phyloP scores from a whole-genome alignment of 1,140 invertebrate genomes.

The Harpegnathos saltator region DNA sequence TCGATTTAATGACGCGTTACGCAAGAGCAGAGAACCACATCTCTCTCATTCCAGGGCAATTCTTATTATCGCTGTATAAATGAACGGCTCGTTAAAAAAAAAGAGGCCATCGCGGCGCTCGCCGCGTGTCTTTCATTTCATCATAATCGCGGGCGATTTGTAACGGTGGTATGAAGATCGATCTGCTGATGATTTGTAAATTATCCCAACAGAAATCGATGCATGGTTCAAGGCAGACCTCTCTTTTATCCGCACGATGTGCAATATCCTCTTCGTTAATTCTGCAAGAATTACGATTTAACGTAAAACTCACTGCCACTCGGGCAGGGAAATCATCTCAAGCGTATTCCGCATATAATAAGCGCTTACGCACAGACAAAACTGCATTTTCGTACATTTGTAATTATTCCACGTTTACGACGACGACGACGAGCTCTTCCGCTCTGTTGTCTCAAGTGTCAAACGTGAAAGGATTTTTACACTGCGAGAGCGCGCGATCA shows the following conservation, averaged over 20 bases:
- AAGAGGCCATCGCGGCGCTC: slow-evolving; percentile 35
- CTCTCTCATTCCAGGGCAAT: slow-evolving; percentile 63
- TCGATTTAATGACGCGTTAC: slow-evolving; percentile 52
- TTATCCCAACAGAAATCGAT: slow-evolving; percentile 50
- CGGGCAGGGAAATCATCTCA: too few species aligned
- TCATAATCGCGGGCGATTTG: slow-evolving; percentile 53
- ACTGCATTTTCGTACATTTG: too few species aligned
- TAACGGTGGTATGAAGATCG: slow-evolving; percentile 44
- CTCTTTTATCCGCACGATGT: slow-evolving; percentile 53
- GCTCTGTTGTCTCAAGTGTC: too few species aligned
- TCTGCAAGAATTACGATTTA: background rate
- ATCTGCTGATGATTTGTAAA: slow-evolving; percentile 40
- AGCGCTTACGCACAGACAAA: too few species aligned
- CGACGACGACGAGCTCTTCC: too few species aligned
- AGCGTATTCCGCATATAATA: too few species aligned
- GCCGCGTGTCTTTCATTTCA: slow-evolving; percentile 1
- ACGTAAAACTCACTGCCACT: background rate
- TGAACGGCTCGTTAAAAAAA: slow-evolving; percentile 19
- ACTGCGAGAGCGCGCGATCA: too few species aligned
- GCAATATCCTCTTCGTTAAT: slow-evolving; percentile 2
- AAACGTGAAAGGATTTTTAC: too few species aligned
- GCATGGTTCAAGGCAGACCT: slow-evolving; percentile 60
- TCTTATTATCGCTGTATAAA: slow-evolving; percentile 22
- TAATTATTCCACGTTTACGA: too few species aligned
- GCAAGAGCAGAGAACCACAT: slow-evolving; percentile 35